Base-by-base conservation (phyloP, 2,797 vertebrate species). In the Menidia menidia region DNA sequence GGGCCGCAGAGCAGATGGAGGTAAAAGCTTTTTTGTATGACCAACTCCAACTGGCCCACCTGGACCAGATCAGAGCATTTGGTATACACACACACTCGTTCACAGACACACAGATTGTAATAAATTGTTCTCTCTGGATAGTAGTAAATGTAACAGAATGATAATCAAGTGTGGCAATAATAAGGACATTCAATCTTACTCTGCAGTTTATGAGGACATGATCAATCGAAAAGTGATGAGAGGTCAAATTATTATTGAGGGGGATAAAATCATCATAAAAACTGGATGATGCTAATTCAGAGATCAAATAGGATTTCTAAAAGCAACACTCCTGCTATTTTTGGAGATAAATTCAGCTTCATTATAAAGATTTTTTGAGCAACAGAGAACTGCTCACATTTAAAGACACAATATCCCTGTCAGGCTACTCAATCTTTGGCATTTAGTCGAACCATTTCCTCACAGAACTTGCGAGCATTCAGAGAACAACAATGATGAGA, bases 1-100 rank as follows among this genome's bases (percentile, higher is more conserved):
- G 75, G 25, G 68, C 87, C 81, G 83, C 78, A 75, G 76, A 87
- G 88, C 92, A 93, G 90, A 94, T 93, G 91, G 91, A 91, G 86
- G 78, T 80, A 85, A 85, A 89, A 84, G 76, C 73, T 81, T 84
- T 84, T 89, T 77, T 78, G 81, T 81, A 66, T 80, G 81, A 82
- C 75, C 69, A 73, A 75, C 68, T 86, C 81, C 81, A 88, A 76
- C 55, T 67, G 56, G 86, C 57, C 79, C 78, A 88, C 89, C 79
- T 81, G 70, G 82, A 75, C 79, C 59, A 39, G 70, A 86, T 85
- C 78, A 80, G 80, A 81, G 72, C 73, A 87, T 82, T 85, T 84
- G 77, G 71, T 81, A 60, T 8, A 16, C 32, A 35, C 55, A 59
- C 30, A 62, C 50, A 59, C 30, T 58, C 39, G 57, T 50, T 50